Percentiles rank a stretch among this genome's conserved stretches.
These are phyloP conservation scores for Trachemys scripta DNA, from an alignment of 2,113 vertebrate species.

Conservation along the genomic window DNA sequence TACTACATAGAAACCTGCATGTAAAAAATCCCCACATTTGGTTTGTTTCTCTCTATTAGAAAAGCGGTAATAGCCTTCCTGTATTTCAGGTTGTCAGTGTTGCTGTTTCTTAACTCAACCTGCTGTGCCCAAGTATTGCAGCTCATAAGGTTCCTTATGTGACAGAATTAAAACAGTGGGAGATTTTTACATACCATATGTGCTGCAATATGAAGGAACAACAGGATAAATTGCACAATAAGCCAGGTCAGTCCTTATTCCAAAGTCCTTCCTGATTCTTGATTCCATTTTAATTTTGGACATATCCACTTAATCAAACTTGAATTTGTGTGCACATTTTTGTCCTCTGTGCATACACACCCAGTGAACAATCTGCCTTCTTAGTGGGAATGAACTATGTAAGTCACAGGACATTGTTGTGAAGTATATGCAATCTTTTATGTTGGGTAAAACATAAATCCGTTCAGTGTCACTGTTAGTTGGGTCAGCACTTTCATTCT, in stretches of 20 bases:
- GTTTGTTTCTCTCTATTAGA: background rate
- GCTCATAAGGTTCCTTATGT: background rate
- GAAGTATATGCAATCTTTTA: background rate
- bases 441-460: background rate
- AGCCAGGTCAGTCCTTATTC: rapidly evolving
- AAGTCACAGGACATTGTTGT: rapidly evolving
- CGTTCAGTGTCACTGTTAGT: background rate
- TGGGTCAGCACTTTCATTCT: background rate
- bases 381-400: background rate
- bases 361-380: background rate
- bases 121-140: background rate
- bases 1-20: rapidly evolving
- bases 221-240: background rate
- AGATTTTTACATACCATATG: rapidly evolving
- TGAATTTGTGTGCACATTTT: rapidly evolving
- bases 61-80: rapidly evolving
- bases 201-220: background rate
- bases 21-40: rapidly evolving
- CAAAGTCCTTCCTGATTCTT: background rate
- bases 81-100: background rate
- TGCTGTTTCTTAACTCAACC: background rate
- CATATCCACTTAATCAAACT: background rate
- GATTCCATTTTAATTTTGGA: background rate
- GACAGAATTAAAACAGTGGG: rapidly evolving
- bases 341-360: background rate